Evolutionary conservation across 1,140 invertebrate species (phyloP).

Genomic region (Lasioglossum albipes): DNA sequence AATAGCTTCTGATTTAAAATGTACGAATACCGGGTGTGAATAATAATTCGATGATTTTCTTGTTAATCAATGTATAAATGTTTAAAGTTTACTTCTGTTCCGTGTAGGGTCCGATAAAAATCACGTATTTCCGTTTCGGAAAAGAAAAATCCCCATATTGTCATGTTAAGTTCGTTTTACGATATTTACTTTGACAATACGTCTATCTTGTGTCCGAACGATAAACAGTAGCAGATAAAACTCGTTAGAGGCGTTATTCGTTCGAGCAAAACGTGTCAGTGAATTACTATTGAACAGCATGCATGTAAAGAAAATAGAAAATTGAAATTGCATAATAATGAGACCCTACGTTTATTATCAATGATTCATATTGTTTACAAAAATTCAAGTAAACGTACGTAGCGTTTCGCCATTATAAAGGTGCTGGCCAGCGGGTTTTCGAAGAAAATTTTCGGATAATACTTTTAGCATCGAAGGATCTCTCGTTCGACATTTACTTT

Average conservation of each 20-base stretch:
- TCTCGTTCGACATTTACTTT: not conserved
- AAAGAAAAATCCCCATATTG: not conserved
- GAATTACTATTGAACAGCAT: not conserved
- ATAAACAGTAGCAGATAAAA: constrained; percentile 8
- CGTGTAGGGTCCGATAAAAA: not conserved
- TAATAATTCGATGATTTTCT: not conserved
- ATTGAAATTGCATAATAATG: not conserved
- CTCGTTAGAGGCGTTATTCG: not conserved
- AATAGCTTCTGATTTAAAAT: not conserved
- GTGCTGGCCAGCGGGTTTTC: constrained; percentile 55
- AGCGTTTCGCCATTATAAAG: constrained; percentile 64
- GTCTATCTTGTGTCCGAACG: not conserved
- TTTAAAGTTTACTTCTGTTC: not conserved
- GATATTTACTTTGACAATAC: not conserved
- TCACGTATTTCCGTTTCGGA: not conserved
- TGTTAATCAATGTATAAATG: not conserved
- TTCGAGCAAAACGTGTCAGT: not conserved
- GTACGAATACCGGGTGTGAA: not conserved
- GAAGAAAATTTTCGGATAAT: constrained; percentile 33
- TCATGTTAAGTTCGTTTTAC: not conserved
- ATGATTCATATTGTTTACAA: constrained; percentile 23
- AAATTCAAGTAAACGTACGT: constrained; percentile 54
- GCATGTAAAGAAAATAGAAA: not conserved
- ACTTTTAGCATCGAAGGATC: constrained; percentile 2
- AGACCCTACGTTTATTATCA: not conserved